These are phyloP conservation scores for Epizoanthus rinbou DNA, from an alignment of 92 coral and sea anemone genomes.

Conservation along the genomic window DNA sequence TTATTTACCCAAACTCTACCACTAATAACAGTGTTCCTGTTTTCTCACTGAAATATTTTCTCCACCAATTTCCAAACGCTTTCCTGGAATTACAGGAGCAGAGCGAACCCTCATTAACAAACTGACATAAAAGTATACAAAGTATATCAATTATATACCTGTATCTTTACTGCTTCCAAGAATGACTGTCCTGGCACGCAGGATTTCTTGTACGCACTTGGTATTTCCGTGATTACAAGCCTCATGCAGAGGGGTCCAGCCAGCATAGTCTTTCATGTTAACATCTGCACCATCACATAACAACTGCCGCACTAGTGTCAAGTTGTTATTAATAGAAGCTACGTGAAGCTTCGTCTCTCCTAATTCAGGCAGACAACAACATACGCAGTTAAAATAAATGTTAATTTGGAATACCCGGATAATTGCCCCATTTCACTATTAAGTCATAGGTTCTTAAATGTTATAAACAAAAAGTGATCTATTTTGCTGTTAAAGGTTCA, in stretches of 20 bases:
- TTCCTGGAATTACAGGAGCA: too few relatives aligned
- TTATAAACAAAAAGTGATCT: too few relatives aligned
- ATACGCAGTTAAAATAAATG: not conserved
- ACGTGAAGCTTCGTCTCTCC: slow-evolving; percentile 88
- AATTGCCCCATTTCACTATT: too few relatives aligned
- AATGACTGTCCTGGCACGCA: slow-evolving; percentile 60
- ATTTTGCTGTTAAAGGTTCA: too few relatives aligned
- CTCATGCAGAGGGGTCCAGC: slow-evolving; percentile 98
- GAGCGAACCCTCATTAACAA: not conserved
- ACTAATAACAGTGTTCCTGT: too few relatives aligned
- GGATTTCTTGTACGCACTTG: slow-evolving; percentile 78
- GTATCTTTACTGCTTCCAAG: slow-evolving; percentile 30
- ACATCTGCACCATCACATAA: slow-evolving; percentile 78
- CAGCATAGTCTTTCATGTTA: slow-evolving; percentile 80
- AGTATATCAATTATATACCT: slow-evolving; percentile 6
- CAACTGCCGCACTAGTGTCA: slow-evolving; percentile 67
- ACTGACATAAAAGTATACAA: not conserved
- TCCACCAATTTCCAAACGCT: too few relatives aligned
- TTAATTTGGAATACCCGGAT: not conserved
- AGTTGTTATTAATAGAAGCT: slow-evolving; percentile 83
- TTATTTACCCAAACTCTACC: too few relatives aligned
- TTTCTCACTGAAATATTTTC: too few relatives aligned
- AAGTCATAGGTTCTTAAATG: too few relatives aligned
- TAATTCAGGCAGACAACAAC: slow-evolving; percentile 19
- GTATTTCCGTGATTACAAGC: slow-evolving; percentile 91